A percentile compares a stretch with the other conserved stretches of the same genome.
Conservation (phyloP, 2,113 vertebrate genomes). For the Siniperca knerii region DNA sequence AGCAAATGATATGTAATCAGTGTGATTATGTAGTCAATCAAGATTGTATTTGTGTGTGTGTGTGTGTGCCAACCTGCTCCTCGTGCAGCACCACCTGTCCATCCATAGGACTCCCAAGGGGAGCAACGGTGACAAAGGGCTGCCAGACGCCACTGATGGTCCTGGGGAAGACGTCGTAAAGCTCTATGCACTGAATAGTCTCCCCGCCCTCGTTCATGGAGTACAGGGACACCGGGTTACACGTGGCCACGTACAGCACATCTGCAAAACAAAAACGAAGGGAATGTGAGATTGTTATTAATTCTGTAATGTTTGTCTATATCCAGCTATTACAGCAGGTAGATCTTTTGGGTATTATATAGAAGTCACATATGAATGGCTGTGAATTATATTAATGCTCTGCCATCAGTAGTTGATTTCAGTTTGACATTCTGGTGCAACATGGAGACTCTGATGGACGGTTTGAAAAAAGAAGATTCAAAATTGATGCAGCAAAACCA, state of each 20-base stretch:
- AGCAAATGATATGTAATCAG: background rate
- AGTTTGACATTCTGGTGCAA: no score
- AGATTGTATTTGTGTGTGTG: background rate
- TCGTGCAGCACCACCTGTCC: slow-evolving; percentile 96
- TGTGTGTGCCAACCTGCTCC: slow-evolving; percentile 88
- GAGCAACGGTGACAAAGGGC: slow-evolving; percentile 91
- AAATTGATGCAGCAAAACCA: no score
- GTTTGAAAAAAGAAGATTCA: no score
- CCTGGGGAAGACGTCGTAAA: slow-evolving; percentile 93
- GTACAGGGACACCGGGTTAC: slow-evolving; percentile 94
- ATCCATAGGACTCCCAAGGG: slow-evolving; percentile 89
- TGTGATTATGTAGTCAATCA: background rate
- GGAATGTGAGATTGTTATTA: background rate
- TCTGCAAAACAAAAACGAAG: slow-evolving; percentile 68
- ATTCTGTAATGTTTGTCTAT: background rate
- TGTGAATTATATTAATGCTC: background rate
- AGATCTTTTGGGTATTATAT: background rate
- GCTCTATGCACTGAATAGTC: slow-evolving; percentile 87
- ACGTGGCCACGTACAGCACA: slow-evolving; percentile 88
- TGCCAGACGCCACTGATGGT: slow-evolving; percentile 90
- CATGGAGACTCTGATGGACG: no score
- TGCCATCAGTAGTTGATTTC: no score
- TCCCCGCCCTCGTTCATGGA: slow-evolving; percentile 86
- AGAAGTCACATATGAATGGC: background rate
- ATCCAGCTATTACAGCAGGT: background rate